Base-by-base conservation (phyloP, 2,113 vertebrate species). In the Heterotilapia buettikoferi region DNA sequence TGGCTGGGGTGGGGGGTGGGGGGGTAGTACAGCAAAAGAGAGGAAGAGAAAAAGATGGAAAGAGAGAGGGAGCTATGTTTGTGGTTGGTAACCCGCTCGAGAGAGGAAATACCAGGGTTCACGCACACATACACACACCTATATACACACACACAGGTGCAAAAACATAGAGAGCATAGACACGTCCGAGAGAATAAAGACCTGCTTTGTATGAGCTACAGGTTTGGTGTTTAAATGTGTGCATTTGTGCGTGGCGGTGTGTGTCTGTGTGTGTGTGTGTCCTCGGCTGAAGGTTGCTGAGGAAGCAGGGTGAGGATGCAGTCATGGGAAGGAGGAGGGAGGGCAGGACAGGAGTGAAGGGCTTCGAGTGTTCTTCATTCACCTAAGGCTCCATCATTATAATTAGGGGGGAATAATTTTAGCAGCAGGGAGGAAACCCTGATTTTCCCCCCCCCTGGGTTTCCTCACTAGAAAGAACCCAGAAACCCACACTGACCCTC, bases 31-130 rank as follows among this genome's bases (percentile, higher is more conserved):
- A 91, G 92, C 82, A 85, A 93, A 87, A 57, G 90, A 93, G 92
- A 93, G 93, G 91, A 92, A 96, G 92, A 94, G 93, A 92, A 88
- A 91, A 90, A 89, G 93, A 93, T 88, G 94, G 93, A 94, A 92
- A 93, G 93, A 83, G 87, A 95, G 95, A 95, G 94, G 84, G 89
- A 94, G 92, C 90, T 95, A 96, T 97, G 96, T 97, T 97, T 97
- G 96, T 96, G 97, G 97, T 97, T 95, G 97, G 94, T 94, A 96
- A 92, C 90, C 88, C 89, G 91, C 93, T 92, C 87, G 88, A 91
- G 90, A 92, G 92, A 95, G 96, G 94, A 96, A 96, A 95, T 95
- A 95, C 94, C 94, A 94, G 92, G 80, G 83, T 90, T 83, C 81
- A 90, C 83, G 68, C 66, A 43, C 66, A 73, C 66, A 68, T 38